Percentiles rank a stretch among this genome's conserved stretches.
Conservation (phyloP, 2,888 invertebrate species). For the Scaptomyza parva region DNA sequence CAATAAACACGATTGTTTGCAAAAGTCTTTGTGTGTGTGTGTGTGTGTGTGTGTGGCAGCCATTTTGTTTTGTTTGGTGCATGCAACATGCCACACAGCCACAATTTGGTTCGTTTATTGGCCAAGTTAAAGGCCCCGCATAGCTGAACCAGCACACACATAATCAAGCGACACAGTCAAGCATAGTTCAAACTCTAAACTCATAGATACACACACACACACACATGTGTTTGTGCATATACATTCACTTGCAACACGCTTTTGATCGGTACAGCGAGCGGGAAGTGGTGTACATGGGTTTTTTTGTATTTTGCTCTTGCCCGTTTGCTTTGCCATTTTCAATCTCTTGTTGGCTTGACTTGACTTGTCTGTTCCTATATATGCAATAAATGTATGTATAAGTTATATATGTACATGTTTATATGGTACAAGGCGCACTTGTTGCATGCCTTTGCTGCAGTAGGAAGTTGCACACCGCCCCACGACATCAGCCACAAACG, state of each 20-base stretch:
- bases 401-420: conserved; percentile 31
- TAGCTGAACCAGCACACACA: conserved; percentile 37
- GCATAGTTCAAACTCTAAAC: conserved; percentile 30
- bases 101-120: conserved; percentile 57
- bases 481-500: conserved; percentile 39
- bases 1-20: conserved; percentile 29
- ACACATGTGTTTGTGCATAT: background rate
- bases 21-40: conserved; percentile 4
- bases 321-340: conserved; percentile 43
- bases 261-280: conserved; percentile 14
- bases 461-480: conserved; percentile 57
- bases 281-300: conserved; percentile 27
- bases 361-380: background rate
- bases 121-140: conserved; percentile 58
- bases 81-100: conserved; percentile 50
- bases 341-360: conserved; percentile 37
- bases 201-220: conserved; percentile 24
- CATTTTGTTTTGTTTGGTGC: conserved; percentile 74
- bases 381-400: conserved; percentile 24
- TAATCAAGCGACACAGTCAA: conserved; percentile 44
- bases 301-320: conserved; percentile 23
- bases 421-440: conserved; percentile 70
- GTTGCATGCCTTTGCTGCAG: conserved; percentile 60
- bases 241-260: background rate
- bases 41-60: conserved; percentile 48